Percentiles rank a stretch among this genome's conserved stretches.
phyloP scores from a whole-genome alignment of 2,797 vertebrate genomes.

The Pelobates cultripes region DNA sequence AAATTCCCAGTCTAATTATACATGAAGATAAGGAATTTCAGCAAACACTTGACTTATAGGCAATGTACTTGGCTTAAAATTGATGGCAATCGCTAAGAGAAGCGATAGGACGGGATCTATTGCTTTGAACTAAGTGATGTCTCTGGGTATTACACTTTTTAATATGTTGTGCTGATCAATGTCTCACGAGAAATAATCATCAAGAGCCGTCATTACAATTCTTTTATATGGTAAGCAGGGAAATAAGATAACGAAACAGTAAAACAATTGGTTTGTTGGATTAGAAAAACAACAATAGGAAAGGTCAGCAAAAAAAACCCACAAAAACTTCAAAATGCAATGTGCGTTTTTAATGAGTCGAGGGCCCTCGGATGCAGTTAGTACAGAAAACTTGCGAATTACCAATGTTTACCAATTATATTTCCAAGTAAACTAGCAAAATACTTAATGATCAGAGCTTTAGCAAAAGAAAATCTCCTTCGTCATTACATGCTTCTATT shows the following conservation, averaged over 20 bases:
- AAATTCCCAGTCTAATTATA: conserved; percentile 48
- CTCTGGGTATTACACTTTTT: not conserved
- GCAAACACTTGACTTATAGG: conserved; percentile 30
- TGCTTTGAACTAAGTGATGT: not conserved
- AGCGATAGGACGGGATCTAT: not conserved
- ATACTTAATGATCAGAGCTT: conserved; percentile 37
- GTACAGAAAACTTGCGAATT: not conserved
- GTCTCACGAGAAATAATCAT: not conserved
- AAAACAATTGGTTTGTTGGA: not conserved
- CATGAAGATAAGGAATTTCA: conserved; percentile 13
- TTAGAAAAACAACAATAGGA: not conserved
- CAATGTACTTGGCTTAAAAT: conserved; percentile 4
- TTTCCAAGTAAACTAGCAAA: conserved; percentile 40
- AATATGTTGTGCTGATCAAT: not conserved
- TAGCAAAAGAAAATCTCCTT: conserved; percentile 9
- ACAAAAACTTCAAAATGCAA: not conserved
- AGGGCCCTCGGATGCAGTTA: not conserved
- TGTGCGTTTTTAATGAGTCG: conserved; percentile 27
- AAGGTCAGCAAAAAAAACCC: conserved; percentile 2
- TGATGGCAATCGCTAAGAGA: conserved; percentile 19
- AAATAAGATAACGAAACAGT: not conserved
- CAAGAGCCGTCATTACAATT: not conserved
- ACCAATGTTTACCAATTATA: conserved; percentile 41
- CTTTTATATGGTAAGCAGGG: conserved; percentile 13
- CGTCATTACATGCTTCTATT: conserved; percentile 25